phyloP scores from a whole-genome alignment of 2,797 vertebrate genomes.

The Cottoperca gobio region DNA sequence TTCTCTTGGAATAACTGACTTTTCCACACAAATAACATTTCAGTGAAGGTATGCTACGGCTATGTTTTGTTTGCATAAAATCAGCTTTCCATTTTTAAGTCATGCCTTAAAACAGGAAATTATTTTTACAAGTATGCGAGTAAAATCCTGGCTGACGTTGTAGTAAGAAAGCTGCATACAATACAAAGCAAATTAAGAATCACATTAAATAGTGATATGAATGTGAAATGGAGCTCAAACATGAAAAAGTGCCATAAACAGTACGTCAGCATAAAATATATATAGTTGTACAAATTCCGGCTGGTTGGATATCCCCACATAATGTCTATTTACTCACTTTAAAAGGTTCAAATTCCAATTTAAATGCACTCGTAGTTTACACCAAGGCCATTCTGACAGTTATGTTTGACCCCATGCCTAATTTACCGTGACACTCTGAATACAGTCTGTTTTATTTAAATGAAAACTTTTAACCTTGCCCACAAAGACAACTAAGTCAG shows the following conservation, averaged over 20 bases:
- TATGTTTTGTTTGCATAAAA: neutral
- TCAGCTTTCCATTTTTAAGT: neutral
- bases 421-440: constrained; percentile 15
- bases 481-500: neutral
- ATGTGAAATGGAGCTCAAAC: neutral
- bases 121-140: neutral
- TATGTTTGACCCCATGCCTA: constrained; percentile 1
- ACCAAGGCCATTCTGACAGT: neutral
- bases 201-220: neutral
- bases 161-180: neutral
- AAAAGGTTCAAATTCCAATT: neutral
- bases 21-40: neutral
- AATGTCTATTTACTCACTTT: neutral
- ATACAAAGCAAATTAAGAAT: neutral
- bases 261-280: neutral
- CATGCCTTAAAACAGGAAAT: neutral
- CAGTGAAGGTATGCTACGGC: neutral
- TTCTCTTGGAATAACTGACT: neutral
- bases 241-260: neutral
- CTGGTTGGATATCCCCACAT: neutral
- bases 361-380: neutral
- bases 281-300: neutral
- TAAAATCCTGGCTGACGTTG: neutral
- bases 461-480: constrained; percentile 33
- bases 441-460: no score